Evolutionary conservation across 2,888 invertebrate species (phyloP).

Genomic region (Hemicrepidius hirtus): DNA sequence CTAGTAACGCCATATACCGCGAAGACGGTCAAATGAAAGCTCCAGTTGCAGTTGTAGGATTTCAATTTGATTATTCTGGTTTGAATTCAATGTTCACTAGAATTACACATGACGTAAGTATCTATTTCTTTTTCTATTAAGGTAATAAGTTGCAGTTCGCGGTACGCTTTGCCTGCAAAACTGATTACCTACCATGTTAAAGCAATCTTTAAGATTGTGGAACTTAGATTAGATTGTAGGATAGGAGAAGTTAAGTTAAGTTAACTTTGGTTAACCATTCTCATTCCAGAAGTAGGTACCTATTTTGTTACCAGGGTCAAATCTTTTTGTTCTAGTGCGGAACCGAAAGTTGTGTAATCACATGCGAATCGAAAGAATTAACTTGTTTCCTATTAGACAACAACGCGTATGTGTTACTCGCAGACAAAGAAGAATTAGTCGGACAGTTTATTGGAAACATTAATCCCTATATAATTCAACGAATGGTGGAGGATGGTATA

Average conservation of each 20-base stretch:
- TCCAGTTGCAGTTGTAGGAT: conserved; percentile 82
- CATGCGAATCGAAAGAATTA: conserved; percentile 79
- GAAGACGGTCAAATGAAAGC: conserved; percentile 75
- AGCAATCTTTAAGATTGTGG: too few relatives aligned
- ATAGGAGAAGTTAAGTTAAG: too few relatives aligned
- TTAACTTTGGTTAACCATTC: too few relatives aligned
- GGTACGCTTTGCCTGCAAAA: too few relatives aligned
- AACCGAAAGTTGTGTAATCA: conserved; percentile 67
- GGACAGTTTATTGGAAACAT: conserved; percentile 90
- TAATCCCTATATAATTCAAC: conserved; percentile 80
- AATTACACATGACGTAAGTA: conserved; percentile 83
- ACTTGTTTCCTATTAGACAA: conserved; percentile 92
- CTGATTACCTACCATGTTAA: too few relatives aligned
- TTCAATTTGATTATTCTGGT: conserved; percentile 87
- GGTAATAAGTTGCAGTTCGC: too few relatives aligned
- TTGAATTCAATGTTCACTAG: conserved; percentile 84
- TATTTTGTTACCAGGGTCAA: too few relatives aligned
- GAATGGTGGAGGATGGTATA: conserved; percentile 83
- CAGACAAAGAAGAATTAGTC: conserved; percentile 76
- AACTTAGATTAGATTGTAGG: too few relatives aligned
- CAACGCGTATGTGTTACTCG: conserved; percentile 90
- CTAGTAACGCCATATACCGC: conserved; percentile 87
- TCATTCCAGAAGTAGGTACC: too few relatives aligned
- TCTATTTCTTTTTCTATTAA: too few relatives aligned
- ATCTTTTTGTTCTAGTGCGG: conserved; percentile 33